Percentiles rank a stretch among this genome's conserved stretches.
Evolutionary conservation across 2,797 vertebrate genomes (phyloP).

Genomic region (Xiphophorus birchmanni): DNA sequence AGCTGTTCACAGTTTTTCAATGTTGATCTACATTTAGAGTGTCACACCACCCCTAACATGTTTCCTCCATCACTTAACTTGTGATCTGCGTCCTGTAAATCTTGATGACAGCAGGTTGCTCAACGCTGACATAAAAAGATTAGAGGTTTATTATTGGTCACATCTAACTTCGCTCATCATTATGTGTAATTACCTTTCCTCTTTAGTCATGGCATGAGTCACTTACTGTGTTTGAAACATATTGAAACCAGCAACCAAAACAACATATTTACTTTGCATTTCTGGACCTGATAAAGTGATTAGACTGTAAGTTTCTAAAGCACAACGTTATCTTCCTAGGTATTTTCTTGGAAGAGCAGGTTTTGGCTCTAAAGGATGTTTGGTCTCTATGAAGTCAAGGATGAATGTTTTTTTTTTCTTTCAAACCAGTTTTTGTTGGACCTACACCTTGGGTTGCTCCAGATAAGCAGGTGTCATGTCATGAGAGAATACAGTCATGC

Average conservation of each 20-base stretch:
- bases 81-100: background rate
- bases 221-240: background rate
- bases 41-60: background rate
- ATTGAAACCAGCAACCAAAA: too few species aligned
- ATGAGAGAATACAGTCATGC: slow-evolving; percentile 12
- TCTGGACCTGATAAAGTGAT: background rate
- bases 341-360: background rate
- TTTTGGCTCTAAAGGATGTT: background rate
- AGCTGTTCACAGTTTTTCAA: background rate
- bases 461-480: background rate
- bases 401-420: background rate
- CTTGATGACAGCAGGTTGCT: background rate
- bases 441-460: slow-evolving; percentile 11
- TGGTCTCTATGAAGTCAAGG: background rate
- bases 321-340: background rate
- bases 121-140: background rate
- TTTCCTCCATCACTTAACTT: background rate
- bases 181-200: background rate
- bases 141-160: background rate
- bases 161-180: background rate
- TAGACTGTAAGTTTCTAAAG: background rate
- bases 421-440: background rate
- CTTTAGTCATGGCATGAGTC: background rate
- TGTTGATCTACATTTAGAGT: background rate
- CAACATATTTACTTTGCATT: background rate